Evolutionary conservation across 2,113 vertebrate species (phyloP).

Genomic region (Alosa alosa): DNA sequence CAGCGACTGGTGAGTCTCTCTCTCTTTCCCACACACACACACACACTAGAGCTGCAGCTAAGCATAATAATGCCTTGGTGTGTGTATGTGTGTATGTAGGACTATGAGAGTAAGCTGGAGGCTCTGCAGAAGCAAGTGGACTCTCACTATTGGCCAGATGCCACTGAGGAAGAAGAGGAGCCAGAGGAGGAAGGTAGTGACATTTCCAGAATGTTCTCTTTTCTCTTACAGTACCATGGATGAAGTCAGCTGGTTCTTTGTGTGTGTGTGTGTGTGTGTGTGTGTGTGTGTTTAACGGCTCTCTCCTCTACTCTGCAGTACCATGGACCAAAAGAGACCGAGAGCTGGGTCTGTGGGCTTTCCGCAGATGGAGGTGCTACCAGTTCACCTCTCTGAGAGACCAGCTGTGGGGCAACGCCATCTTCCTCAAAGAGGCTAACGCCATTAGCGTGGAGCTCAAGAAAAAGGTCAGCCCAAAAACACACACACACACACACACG

Average conservation of each 20-base stretch:
- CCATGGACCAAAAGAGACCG: constrained; percentile 88
- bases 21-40: not conserved
- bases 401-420: constrained; percentile 93
- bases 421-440: constrained; percentile 97
- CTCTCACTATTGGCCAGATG: constrained; percentile 85
- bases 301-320: constrained; percentile 65
- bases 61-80: not conserved
- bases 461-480: constrained; percentile 82
- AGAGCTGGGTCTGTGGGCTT: constrained; percentile 91
- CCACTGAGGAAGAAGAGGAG: constrained; percentile 93
- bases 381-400: constrained; percentile 97
- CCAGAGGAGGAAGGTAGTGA: constrained; percentile 88
- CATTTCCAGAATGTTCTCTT: not conserved
- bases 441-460: constrained; percentile 97
- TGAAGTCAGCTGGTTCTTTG: not conserved
- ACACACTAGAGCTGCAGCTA: not conserved
- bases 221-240: not conserved
- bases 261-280: not conserved
- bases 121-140: constrained; percentile 94
- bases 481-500: not conserved
- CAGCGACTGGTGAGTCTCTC: constrained; percentile 85
- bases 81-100: constrained; percentile 64
- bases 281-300: not conserved
- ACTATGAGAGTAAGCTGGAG: constrained; percentile 96
- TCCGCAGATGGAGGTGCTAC: constrained; percentile 98